Conservation (phyloP, 2,888 invertebrate genomes). For the Rhynchonema sp. region DNA sequence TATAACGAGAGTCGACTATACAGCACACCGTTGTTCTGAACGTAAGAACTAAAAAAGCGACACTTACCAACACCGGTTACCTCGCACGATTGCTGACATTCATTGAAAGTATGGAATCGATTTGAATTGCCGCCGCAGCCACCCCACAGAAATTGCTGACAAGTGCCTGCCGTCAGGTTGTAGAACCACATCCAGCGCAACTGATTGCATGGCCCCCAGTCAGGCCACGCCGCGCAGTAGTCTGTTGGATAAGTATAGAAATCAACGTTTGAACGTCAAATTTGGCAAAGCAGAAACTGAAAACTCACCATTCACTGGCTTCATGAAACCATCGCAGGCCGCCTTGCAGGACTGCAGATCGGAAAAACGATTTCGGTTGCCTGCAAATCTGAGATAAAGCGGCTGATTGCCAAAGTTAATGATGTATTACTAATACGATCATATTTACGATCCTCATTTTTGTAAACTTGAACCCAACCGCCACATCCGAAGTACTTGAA, state of each 20-base stretch:
- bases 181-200: constrained; percentile 22
- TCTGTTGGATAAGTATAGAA: too few relatives aligned
- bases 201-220: constrained; percentile 21
- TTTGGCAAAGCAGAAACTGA: too few relatives aligned
- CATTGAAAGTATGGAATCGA: constrained; percentile 18
- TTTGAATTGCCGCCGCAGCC: constrained; percentile 22
- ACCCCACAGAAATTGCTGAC: constrained; percentile 22
- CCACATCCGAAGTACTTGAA: constrained; percentile 1
- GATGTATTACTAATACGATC: too few relatives aligned
- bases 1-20: too few relatives aligned
- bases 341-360: too few relatives aligned
- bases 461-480: background rate
- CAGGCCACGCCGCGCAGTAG: constrained; percentile 17
- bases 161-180: constrained; percentile 18
- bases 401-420: too few relatives aligned
- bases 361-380: too few relatives aligned
- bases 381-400: too few relatives aligned
- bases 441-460: background rate
- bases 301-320: too few relatives aligned
- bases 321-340: too few relatives aligned
- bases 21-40: too few relatives aligned
- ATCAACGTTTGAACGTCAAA: too few relatives aligned
- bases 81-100: constrained; percentile 20
- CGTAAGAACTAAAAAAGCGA: background rate
- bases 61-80: constrained; percentile 13